Evolutionary conservation across 2,888 invertebrate species (phyloP).

Genomic region (Leuctra nigra): DNA sequence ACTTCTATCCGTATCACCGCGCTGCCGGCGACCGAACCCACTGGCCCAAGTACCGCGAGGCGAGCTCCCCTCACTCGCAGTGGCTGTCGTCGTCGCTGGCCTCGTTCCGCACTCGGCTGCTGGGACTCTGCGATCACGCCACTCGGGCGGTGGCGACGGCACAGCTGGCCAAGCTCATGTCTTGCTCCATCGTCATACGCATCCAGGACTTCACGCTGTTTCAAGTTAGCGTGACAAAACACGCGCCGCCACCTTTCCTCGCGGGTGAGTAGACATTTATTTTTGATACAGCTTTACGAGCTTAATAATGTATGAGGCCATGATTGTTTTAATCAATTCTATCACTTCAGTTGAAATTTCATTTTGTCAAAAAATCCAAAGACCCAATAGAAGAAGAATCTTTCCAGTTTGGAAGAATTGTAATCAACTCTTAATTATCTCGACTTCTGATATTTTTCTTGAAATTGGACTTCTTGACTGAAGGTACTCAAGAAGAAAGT

Average conservation of each 20-base stretch:
- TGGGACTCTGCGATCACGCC: conserved; percentile 4
- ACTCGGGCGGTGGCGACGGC: conserved; percentile 32
- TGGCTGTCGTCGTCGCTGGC: conserved; percentile 84
- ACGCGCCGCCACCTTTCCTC: conserved; percentile 9
- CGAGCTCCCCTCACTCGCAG: conserved; percentile 68
- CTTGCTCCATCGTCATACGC: conserved; percentile 81
- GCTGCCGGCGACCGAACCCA: conserved; percentile 81
- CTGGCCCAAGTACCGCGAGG: conserved; percentile 82
- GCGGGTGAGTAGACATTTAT: neutral
- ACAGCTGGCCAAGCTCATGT: conserved; percentile 82
- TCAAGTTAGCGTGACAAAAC: conserved; percentile 69
- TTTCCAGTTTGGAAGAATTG: too few relatives aligned
- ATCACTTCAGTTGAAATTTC: too few relatives aligned
- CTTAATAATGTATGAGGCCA: too few relatives aligned
- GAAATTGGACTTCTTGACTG: too few relatives aligned
- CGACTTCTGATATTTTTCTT: too few relatives aligned
- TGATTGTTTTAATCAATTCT: too few relatives aligned
- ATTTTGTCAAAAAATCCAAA: too few relatives aligned
- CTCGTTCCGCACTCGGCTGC: conserved; percentile 60
- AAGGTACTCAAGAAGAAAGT: too few relatives aligned
- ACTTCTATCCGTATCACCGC: conserved; percentile 94
- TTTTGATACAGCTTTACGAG: too few relatives aligned
- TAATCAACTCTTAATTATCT: too few relatives aligned
- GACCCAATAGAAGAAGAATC: too few relatives aligned
- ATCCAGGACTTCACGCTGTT: conserved; percentile 89